A percentile compares a stretch with the other conserved stretches of the same genome.
Conservation (phyloP, 2,888 invertebrate species). For the Diaphora mendica region DNA sequence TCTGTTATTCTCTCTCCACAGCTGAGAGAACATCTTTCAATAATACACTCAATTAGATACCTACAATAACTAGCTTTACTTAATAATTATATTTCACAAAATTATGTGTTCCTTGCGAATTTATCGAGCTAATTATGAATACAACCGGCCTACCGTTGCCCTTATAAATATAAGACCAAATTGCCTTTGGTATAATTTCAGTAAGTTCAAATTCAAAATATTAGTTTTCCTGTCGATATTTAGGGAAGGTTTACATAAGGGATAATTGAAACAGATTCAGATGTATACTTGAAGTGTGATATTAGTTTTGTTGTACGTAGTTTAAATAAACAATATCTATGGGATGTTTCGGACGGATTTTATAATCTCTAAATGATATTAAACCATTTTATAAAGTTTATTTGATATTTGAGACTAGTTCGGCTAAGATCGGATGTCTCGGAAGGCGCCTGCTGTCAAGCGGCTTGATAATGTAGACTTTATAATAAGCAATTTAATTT, state of each 20-base stretch:
- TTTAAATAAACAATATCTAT: neutral
- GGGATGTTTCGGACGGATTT: too few species aligned
- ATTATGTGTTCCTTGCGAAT: conserved; percentile 26
- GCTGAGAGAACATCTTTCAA: conserved; percentile 1
- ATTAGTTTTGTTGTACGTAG: neutral
- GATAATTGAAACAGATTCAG: neutral
- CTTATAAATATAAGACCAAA: conserved; percentile 39
- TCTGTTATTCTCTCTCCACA: neutral
- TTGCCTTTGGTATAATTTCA: conserved; percentile 23
- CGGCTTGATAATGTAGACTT: too few species aligned
- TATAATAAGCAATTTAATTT: too few species aligned
- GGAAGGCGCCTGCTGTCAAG: too few species aligned
- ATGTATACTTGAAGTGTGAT: neutral
- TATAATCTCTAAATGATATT: too few species aligned
- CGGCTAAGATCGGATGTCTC: too few species aligned
- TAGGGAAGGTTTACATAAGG: neutral
- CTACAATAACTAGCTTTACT: conserved; percentile 1
- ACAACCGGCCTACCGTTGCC: conserved; percentile 27
- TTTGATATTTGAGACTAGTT: too few species aligned
- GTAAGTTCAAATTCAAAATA: conserved; percentile 15
- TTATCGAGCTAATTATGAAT: conserved; percentile 42
- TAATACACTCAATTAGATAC: conserved; percentile 13
- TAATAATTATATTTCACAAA: conserved; percentile 19
- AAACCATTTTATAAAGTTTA: too few species aligned
- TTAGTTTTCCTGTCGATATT: conserved; percentile 10